Evolutionary conservation across 1,140 invertebrate genomes (phyloP), one percentile per base, ranked within the genome.

Genomic region (Aphaenogaster ashmeadi): DNA sequence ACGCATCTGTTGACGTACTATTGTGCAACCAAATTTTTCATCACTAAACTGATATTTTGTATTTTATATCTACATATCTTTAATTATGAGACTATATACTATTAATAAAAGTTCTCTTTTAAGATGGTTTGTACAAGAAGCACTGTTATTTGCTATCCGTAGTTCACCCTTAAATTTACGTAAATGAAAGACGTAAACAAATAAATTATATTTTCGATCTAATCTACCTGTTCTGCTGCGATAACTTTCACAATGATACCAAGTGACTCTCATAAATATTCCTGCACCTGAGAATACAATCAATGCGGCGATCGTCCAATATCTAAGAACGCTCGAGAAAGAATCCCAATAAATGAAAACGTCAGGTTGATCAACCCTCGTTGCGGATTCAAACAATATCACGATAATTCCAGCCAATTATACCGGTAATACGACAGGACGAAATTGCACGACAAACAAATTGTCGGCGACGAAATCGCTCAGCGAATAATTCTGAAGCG

Each of bases 361-460:
- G 41, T 66, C 27, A 47, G 18, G 13, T n/a, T 56, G 56, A 84
- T 84, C 69, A 58, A 74, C 18, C n/a, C 2, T 27, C 41, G 15
- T 13, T 36, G 38, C 8, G 18, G 69, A 75, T 74, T 84, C 54
- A 50, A 18, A 38, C 27, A 44, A 18, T 36, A 36, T 15, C 54
- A 66, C 27, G 8, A 27, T 64, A 69, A 69, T 85, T 66, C 79
- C 50, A 11, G 56, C n/a, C 58, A 52, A 78, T 78, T 87, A 79
- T 86, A 67, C 71, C 69, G 72, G 64, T 84, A 74, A 89, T 64
- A 56, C 66, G 78, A 60, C 56, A 74, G 69, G 44, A 74, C 83
- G 85, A 87, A 81, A 89, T 89, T 87, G 88, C 88, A 52, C 41
- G 83, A n/a, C 75, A 78, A 87, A 90, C 85, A 86, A 89, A 90